Evolutionary conservation across 1,140 invertebrate species (phyloP), one percentile per base, ranked within the genome.

Genomic region (Drosophila setifemur): DNA sequence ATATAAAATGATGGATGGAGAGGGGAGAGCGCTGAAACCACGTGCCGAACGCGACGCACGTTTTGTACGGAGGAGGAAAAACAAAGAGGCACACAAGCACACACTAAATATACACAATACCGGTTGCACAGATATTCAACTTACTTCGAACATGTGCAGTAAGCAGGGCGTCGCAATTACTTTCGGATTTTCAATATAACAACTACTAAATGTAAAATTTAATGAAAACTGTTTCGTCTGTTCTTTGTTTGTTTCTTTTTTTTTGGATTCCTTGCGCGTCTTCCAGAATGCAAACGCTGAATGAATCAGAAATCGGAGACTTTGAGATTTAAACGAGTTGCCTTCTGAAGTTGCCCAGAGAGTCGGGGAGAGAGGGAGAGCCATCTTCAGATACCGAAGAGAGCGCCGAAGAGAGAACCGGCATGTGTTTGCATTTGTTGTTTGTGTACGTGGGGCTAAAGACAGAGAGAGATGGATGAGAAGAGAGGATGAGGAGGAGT

Each of bases 241-340:
- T 35, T 18, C 14, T 35, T 21, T 37, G n/a, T 3, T 44, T 57
- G 14, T 44, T 39, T 18, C 9, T 25, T 55, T 57, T 18, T 44
- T 39, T 18, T 6, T 25, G 50, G 73, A 29, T 3, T 81, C 76
- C 79, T 85, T 64, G 79, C 70, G 69, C 49, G 50, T 57, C 40
- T 79, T 53, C 33, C 63, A 85, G 71, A 83, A 78, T 83, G 54
- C 74, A 83, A 85, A 85, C 79, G 47, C 64, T 83, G 70, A 83
- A 83, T 83, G 78, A 83, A 72, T 49, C 55, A 25, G 25, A 23
- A 83, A 72, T 49, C 55, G 19, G 25, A 23, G 14, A 11, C 23
- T 18, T 39, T 9, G 18, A 23, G 35, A 9, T 6, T 72, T 52
- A 45, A 61, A 52, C 42, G 33, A 53, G 37, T 48, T 54, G 49